Evolutionary conservation across 2,113 vertebrate genomes (phyloP).

Genomic region (Alectura lathami): DNA sequence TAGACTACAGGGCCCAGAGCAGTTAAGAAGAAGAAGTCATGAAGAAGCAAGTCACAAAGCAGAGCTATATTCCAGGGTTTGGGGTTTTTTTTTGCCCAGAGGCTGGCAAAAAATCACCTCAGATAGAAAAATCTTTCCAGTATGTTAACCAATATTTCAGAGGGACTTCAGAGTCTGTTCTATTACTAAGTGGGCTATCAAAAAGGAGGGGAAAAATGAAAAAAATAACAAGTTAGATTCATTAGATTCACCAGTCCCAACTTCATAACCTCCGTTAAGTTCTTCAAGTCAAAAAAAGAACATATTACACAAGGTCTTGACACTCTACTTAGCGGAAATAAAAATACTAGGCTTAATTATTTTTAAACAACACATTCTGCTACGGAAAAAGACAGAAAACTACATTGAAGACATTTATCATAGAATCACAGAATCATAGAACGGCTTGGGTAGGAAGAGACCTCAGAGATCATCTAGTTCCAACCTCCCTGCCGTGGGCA

Average conservation of each 20-base stretch:
- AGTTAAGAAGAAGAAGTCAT: not conserved
- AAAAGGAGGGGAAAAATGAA: not conserved
- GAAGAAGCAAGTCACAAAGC: not conserved
- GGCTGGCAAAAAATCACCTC: not conserved
- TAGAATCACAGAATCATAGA: too few relatives aligned
- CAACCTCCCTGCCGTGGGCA: too few relatives aligned
- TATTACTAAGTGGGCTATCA: not conserved
- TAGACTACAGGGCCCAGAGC: not conserved
- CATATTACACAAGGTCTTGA: rapidly evolving
- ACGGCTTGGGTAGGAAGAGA: too few relatives aligned
- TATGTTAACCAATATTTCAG: not conserved
- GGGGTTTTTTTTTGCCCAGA: not conserved
- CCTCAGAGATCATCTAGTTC: too few relatives aligned
- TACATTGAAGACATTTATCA: not conserved
- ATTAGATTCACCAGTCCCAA: not conserved
- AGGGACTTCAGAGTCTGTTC: not conserved
- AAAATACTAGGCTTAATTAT: not conserved
- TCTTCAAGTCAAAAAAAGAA: not conserved
- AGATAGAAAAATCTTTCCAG: not conserved
- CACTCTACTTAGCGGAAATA: not conserved
- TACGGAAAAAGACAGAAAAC: not conserved
- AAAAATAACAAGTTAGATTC: not conserved
- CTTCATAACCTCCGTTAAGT: not conserved
- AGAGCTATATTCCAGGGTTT: not conserved
- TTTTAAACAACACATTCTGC: not conserved